These are phyloP conservation scores for Agonopterix arenella DNA, from an alignment of 2,888 invertebrate species.

Conservation along the genomic window DNA sequence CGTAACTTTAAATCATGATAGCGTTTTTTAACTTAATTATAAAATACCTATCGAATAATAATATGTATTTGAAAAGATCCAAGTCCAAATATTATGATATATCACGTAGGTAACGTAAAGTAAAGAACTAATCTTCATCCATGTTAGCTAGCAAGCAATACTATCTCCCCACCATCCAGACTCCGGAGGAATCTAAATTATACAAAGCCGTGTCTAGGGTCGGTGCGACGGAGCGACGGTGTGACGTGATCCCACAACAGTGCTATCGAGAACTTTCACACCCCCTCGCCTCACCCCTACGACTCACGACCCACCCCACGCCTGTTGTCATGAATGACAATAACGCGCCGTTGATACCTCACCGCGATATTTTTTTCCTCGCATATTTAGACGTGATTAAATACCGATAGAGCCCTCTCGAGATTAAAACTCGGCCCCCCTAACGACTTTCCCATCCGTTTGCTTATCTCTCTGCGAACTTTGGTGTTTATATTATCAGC, in stretches of 20 bases:
- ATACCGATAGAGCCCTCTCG: conserved; percentile 47
- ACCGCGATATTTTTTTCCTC: conserved; percentile 60
- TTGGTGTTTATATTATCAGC: conserved; percentile 63
- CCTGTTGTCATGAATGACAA: conserved; percentile 67
- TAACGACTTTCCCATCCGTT: conserved; percentile 57
- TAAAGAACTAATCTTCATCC: conserved; percentile 8
- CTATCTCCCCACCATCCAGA: conserved; percentile 4
- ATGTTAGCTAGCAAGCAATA: conserved; percentile 13
- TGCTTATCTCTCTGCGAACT: conserved; percentile 59
- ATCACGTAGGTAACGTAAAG: too few species aligned
- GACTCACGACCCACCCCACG: conserved; percentile 16
- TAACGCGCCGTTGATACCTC: conserved; percentile 62
- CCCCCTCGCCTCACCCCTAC: conserved; percentile 21
- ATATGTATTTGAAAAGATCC: too few species aligned
- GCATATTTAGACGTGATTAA: conserved; percentile 72
- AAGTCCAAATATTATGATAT: too few species aligned
- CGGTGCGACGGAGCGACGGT: conserved; percentile 33
- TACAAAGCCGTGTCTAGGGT: conserved; percentile 36
- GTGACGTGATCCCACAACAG: conserved; percentile 44
- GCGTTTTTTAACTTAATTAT: too few species aligned
- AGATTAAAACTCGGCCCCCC: conserved; percentile 59
- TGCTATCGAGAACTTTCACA: conserved; percentile 46
- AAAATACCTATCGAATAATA: too few species aligned
- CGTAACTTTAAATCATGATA: too few species aligned
- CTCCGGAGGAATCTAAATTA: conserved; percentile 36